Evolutionary conservation across 2,113 vertebrate genomes (phyloP).

Genomic region (zebrafish (Danio rerio)): GRCz12tu NC_133181.1:52484001-52484500

Average conservation of each 20-base stretch:
- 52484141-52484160: conserved; percentile 56
- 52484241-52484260: neutral
- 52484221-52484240: neutral
- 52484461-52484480: conserved; percentile 77
- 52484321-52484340: neutral
- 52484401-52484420: conserved; percentile 47
- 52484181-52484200: conserved; percentile 42
- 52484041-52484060: conserved; percentile 13
- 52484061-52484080: conserved; percentile 27
- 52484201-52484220: neutral
- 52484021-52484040: neutral
- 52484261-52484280: conserved; percentile 13
- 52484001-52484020: neutral
- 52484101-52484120: neutral
- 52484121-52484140: conserved; percentile 24
- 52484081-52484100: conserved; percentile 4
- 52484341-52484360: neutral
- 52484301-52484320: conserved; percentile 6
- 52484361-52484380: neutral
- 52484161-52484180: conserved; percentile 36
- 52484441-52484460: conserved; percentile 66
- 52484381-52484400: conserved; percentile 16
- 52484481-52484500: conserved; percentile 82
- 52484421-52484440: conserved; percentile 73
- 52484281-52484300: conserved; percentile 11